These are phyloP conservation scores for Vulpes ferrilata DNA, from an alignment of 2,113 vertebrate species.

Conservation along the genomic window DNA sequence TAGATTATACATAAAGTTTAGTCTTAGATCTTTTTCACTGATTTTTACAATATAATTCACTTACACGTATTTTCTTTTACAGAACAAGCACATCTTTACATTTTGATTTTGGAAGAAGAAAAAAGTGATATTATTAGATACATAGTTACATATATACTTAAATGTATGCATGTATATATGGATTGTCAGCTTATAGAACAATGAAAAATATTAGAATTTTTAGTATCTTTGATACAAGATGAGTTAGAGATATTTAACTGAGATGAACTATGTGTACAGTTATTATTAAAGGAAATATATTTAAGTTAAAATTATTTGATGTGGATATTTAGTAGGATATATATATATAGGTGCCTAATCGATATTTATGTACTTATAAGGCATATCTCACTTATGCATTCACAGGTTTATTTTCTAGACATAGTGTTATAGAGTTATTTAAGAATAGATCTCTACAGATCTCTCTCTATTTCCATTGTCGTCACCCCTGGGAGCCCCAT, in stretches of 20 bases:
- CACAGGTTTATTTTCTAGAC: not conserved
- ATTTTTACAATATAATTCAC: not conserved
- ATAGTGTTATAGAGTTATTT: not conserved
- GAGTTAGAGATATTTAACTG: not conserved
- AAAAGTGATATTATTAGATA: not conserved
- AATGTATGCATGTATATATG: not conserved
- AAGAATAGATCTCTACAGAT: not conserved
- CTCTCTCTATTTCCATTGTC: not conserved
- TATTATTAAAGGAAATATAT: not conserved
- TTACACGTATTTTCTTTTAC: not conserved
- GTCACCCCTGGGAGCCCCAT: accelerated
- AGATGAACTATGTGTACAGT: not conserved
- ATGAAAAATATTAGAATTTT: not conserved
- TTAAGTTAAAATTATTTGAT: not conserved
- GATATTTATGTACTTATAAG: not conserved
- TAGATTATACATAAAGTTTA: slow-evolving; percentile 58
- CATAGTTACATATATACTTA: not conserved
- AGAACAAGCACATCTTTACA: not conserved
- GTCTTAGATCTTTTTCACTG: not conserved
- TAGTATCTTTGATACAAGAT: not conserved
- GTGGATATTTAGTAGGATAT: not conserved
- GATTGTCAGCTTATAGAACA: not conserved
- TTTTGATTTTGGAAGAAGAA: not conserved
- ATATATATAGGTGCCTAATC: not conserved
- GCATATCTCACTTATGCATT: not conserved